A percentile compares a stretch with the other conserved stretches of the same genome.
These are phyloP conservation scores for Campoletis raptor DNA, from an alignment of 2,888 invertebrate genomes.

Conservation along the genomic window DNA sequence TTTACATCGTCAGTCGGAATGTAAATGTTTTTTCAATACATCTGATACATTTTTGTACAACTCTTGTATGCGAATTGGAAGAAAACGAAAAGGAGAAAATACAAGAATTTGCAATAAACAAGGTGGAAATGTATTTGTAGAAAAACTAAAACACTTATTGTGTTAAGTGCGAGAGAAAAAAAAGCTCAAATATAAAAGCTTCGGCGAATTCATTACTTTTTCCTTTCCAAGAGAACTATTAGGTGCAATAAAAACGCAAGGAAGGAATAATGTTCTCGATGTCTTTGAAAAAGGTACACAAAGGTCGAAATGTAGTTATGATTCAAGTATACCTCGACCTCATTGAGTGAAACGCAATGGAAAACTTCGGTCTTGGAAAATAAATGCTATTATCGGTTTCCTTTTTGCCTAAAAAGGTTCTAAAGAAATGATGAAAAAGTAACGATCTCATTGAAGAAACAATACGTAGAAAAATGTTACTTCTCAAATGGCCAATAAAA, in stretches of 20 bases:
- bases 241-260: constrained; percentile 23
- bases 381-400: constrained; percentile 16
- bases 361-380: background rate
- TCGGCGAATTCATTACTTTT: background rate
- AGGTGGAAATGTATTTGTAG: background rate
- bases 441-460: constrained; percentile 20
- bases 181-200: constrained; percentile 25
- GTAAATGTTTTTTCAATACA: constrained; percentile 11
- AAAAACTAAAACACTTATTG: background rate
- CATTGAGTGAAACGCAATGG: constrained; percentile 21
- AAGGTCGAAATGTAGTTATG: constrained; percentile 25
- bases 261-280: constrained; percentile 21
- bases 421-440: constrained; percentile 12
- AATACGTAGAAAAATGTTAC: background rate
- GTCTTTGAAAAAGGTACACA: constrained; percentile 4
- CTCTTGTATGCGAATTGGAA: constrained; percentile 3
- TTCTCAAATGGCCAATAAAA: constrained; percentile 11
- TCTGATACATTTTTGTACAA: constrained; percentile 8
- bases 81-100: constrained; percentile 1
- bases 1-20: constrained; percentile 24
- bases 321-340: constrained; percentile 3
- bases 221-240: constrained; percentile 12
- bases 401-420: background rate
- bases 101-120: constrained; percentile 6
- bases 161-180: background rate